Base-by-base conservation (phyloP, 2,888 invertebrate species). In the Erebia epiphron region DNA sequence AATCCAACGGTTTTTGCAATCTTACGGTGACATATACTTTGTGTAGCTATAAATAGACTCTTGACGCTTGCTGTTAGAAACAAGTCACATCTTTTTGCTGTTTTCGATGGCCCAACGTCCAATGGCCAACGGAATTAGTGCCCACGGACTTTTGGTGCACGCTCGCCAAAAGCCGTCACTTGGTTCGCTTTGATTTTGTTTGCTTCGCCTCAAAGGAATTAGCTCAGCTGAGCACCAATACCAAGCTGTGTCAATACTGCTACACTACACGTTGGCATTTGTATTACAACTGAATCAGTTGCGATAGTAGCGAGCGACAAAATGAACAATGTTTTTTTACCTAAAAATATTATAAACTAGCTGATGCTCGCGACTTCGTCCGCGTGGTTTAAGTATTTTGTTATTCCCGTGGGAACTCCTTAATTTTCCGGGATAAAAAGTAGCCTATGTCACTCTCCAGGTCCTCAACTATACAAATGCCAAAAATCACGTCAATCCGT, bases 121-220 rank as follows among this genome's bases (percentile, higher is more conserved):
- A 52, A 16, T 16, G 52, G 16, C 8, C 52, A 52, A 52, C 52
- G 18, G n/a, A 54, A 14, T 50, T 14, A n/a, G n/a, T 5, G 8
- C 14, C 35, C 35, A 35, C 26, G 14, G 26, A 56, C 21, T 57
- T 4, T 35, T 14, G 21, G 57, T 26, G 9, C 8, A 8, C 35
- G 26, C 57, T 57, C 26, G 35, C 26, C 57, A 57, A 57, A 14
- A n/a, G 7, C 57, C 7, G 14, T 14, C 5, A 14, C 8, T 14
- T 26, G 57, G 35, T 14, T 57, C 57, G 26, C 18, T 35, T n/a
- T 57, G 35, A 57, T 57, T 57, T 57, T 57, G 35, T 57, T 57
- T 57, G 57, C 21, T n/a, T 57, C 35, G 57, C 26, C 14, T 57
- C 57, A 35, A 35, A 35, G 35, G 57, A 35, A 26, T 35, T 57